Evolutionary conservation across 2,888 invertebrate genomes (phyloP), one percentile per base, ranked within the genome.

Genomic region (Drosophila trichaetosa): DNA sequence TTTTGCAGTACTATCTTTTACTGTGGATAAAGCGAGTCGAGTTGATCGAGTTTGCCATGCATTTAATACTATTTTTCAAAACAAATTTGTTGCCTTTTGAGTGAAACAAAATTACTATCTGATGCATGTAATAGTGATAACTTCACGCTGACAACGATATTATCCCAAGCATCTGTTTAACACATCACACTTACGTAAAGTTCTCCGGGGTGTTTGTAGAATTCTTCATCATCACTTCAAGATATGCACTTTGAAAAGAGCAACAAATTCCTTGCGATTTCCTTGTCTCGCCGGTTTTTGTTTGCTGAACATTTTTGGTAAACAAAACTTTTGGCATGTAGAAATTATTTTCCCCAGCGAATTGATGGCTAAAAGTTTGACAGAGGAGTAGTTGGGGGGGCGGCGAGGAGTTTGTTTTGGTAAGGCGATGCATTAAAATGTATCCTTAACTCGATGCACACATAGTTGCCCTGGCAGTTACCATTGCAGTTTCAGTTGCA

Each of bases 351-450:
- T 61, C 73, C 60, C 33, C 40, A 46, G 46, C 64, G 72, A 72
- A 83, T 76, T 73, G 76, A 82, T 82, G 82, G 68, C 73, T 29
- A 24, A 72, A 84, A 84, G 67, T 84, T 84, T 79, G 29, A 49
- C 59, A 36, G 33, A 16, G 21, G 53, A 33, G 31, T 27, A 40
- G 16, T 10, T 10, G 11, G 29, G n/a, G n/a, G 1, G 7, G 2
- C 2, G 53, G 11, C 2, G 1, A n/a, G 34, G 33, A 18, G 24
- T 61, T n/a, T 58, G 29, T 51, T 46, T 49, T 33, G 51, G 38
- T 16, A 60, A 54, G 60, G 60, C 66, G 40, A 67, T 69, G 75
- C 78, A 78, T 76, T 80, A 72, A 69, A 80, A 77, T 79, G 66
- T 75, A 71, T 80, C 75, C 79, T 69, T 72, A 86, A 59, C 61